These are phyloP conservation scores for Holcopasites calliopsidis DNA, from an alignment of 1,140 invertebrate genomes.

Conservation along the genomic window DNA sequence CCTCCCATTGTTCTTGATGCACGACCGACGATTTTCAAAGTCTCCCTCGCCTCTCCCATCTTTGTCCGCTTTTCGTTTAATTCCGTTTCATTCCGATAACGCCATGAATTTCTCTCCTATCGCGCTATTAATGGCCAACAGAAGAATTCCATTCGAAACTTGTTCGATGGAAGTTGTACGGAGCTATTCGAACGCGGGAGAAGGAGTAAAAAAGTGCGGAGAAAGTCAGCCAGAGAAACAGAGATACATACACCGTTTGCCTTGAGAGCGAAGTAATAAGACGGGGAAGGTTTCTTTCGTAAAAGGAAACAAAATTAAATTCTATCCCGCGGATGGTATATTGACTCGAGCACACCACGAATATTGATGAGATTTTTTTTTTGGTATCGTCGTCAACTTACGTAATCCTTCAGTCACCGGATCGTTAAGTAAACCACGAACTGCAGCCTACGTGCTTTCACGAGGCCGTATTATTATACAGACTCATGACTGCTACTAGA, in stretches of 20 bases:
- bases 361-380: constrained; percentile 39
- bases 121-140: constrained; percentile 26
- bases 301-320: constrained; percentile 48
- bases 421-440: constrained; percentile 31
- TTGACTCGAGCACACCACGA: constrained; percentile 20
- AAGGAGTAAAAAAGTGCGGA: not conserved
- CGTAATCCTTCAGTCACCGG: not conserved
- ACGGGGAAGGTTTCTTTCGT: constrained; percentile 28
- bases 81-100: not conserved
- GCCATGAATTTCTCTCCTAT: constrained; percentile 2
- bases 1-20: not conserved
- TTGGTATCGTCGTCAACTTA: not conserved
- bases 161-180: constrained; percentile 35
- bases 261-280: constrained; percentile 37
- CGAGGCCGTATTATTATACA: too few relatives aligned
- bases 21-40: not conserved
- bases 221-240: not conserved
- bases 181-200: not conserved
- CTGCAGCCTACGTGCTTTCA: constrained; percentile 1
- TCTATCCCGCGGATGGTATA: constrained; percentile 36
- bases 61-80: not conserved
- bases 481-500: not conserved
- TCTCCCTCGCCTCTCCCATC: not conserved
- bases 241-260: not conserved
- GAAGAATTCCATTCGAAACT: constrained; percentile 43